Percentiles rank a stretch among this genome's conserved stretches.
Conservation (phyloP, 1,140 invertebrate species). For the Drosophila quadrilineata region DNA sequence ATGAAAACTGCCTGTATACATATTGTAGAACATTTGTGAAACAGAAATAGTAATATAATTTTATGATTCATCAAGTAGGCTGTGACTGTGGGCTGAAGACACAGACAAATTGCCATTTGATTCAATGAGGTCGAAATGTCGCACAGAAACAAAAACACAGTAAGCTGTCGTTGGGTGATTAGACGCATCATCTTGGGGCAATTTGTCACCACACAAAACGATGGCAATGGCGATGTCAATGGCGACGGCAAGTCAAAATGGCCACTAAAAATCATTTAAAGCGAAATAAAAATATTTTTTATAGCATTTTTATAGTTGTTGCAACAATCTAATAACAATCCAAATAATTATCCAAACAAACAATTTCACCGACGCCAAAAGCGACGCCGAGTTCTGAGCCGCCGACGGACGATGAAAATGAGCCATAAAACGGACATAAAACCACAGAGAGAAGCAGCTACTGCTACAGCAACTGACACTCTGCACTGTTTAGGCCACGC, state of each 20-base stretch:
- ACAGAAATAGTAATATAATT: constrained; percentile 3
- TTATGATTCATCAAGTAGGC: constrained; percentile 30
- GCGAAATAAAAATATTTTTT: constrained; percentile 79
- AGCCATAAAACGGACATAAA: constrained; percentile 77
- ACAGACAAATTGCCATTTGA: constrained; percentile 44
- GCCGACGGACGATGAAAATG: constrained; percentile 68
- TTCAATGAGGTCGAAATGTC: constrained; percentile 33
- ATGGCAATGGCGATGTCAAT: not conserved
- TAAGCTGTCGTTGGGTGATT: constrained; percentile 51
- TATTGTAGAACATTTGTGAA: not conserved
- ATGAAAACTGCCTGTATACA: not conserved
- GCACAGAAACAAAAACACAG: constrained; percentile 19
- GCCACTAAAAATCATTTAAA: constrained; percentile 79
- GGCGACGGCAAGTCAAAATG: constrained; percentile 43
- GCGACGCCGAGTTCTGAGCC: constrained; percentile 53
- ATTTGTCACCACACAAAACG: constrained; percentile 73
- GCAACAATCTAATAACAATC: constrained; percentile 81
- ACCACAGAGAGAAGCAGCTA: constrained; percentile 65
- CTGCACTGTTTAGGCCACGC: constrained; percentile 72
- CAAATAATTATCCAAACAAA: constrained; percentile 80
- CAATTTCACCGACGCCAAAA: constrained; percentile 68
- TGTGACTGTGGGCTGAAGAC: constrained; percentile 4
- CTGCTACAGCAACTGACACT: constrained; percentile 56
- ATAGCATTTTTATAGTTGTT: constrained; percentile 80
- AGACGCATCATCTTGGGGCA: constrained; percentile 66